Base-by-base conservation (phyloP, 1,140 invertebrate species). In the Antheraea mylitta region DNA sequence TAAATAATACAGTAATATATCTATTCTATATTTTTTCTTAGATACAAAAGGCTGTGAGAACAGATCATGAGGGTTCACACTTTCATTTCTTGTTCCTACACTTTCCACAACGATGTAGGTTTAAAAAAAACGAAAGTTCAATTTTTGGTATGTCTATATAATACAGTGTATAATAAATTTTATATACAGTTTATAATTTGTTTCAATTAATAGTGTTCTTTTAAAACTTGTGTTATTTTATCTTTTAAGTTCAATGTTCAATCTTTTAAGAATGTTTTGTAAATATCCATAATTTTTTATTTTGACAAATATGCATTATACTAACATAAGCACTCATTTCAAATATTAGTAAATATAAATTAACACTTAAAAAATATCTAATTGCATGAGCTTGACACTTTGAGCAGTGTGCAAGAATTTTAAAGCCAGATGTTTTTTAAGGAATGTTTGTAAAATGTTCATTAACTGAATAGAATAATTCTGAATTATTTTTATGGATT, bases 91-190 rank as follows among this genome's bases (percentile, higher is more conserved):
- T 30, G 22, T 30, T 30, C 22, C 1, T 30, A 30, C 1, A 30
- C 22, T 30, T 30, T 30, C 22, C 1, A 30, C 22, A 2, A 2
- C 1, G 22, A 30, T 42, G 11, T 42, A 42, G 38, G 38, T 9
- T 4, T 13, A 16, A 53, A 53, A 16, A 53, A 53, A 2, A 53
- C 45, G 5, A 16, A 53, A 53, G 45, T 53, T 13, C 10, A 53
- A 53, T 53, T 53, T 53, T 53, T 53, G 45, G 45, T 53, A 53
- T 16, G 13, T 53, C 5, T 53, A 16, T 53, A 53, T 53, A 53
- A 16, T 53, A 53, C 8, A 22, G 8, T 61, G 60, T 61, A 61
- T 60, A 53, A 53, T 53, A 53, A 53, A 53, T 53, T 53, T 53
- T 53, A 53, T 53, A n/a, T 53, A 53, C 45, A 53, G 45, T 53